A percentile compares a stretch with the other conserved stretches of the same genome.
phyloP scores from a whole-genome alignment of 2,888 invertebrate species.

The Acrobasis repandana region DNA sequence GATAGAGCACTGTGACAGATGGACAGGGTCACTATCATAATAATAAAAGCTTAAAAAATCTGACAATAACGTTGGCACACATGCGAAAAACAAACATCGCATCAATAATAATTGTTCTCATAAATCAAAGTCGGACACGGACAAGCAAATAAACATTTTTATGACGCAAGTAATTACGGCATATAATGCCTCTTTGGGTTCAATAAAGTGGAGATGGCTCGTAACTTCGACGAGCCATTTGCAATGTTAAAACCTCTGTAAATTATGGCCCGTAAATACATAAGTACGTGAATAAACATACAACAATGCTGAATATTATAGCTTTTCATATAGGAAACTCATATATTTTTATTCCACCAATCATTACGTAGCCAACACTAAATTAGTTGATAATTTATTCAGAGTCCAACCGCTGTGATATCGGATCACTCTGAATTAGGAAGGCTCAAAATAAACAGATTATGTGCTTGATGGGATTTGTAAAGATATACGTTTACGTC shows the following conservation, averaged over 20 bases:
- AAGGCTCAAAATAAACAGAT: too few relatives aligned
- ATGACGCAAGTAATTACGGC: constrained; percentile 15
- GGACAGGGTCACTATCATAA: too few relatives aligned
- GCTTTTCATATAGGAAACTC: background rate
- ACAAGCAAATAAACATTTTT: constrained; percentile 11
- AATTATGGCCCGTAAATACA: background rate
- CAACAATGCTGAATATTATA: background rate
- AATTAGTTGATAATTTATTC: too few relatives aligned
- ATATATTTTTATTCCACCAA: too few relatives aligned
- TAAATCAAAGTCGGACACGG: constrained; percentile 8
- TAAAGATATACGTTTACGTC: too few relatives aligned
- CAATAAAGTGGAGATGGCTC: constrained; percentile 18
- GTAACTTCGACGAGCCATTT: constrained; percentile 19
- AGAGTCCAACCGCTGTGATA: too few relatives aligned
- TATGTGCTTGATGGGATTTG: too few relatives aligned
- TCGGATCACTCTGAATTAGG: too few relatives aligned
- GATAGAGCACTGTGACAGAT: too few relatives aligned
- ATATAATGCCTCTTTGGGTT: constrained; percentile 12
- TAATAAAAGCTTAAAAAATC: background rate
- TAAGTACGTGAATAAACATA: background rate
- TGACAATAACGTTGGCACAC: background rate
- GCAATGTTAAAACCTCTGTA: constrained; percentile 19
- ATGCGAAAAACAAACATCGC: background rate
- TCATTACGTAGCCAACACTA: too few relatives aligned
- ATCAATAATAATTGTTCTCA: background rate